These are phyloP conservation scores for Achatina immaculata DNA, from an alignment of 1,140 invertebrate genomes.

Conservation along the genomic window DNA sequence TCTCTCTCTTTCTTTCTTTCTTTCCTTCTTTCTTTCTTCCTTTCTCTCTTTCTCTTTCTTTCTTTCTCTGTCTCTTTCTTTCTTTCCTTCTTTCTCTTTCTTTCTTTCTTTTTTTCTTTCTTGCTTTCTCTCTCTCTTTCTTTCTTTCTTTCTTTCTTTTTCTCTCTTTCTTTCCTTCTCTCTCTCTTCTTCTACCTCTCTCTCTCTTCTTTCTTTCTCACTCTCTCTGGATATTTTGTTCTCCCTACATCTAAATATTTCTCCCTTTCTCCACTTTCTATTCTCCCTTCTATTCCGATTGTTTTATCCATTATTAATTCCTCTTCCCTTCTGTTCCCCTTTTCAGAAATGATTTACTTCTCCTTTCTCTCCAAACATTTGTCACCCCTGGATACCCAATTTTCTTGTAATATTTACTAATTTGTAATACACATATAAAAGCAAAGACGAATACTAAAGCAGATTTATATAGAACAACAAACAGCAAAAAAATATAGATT, in stretches of 20 bases:
- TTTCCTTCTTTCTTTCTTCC: not conserved
- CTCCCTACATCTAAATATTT: not conserved
- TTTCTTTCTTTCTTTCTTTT: constrained; percentile 10
- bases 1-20: not conserved
- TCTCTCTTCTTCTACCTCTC: not conserved
- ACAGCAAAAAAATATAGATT: no score
- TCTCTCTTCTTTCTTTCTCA: no score
- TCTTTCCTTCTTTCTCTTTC: not conserved
- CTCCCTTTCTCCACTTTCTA: not conserved
- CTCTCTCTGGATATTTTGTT: no score
- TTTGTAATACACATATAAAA: no score
- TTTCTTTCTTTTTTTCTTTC: not conserved
- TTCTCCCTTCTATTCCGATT: not conserved
- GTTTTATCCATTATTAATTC: not conserved
- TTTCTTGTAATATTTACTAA: not conserved
- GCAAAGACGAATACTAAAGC: no score
- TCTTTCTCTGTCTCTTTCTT: constrained; percentile 2
- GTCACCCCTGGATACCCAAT: not conserved
- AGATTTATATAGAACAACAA: no score
- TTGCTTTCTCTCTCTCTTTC: not conserved
- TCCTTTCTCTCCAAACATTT: not conserved
- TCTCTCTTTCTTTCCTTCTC: not conserved
- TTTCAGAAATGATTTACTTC: not conserved
- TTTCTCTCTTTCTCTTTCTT: not conserved
- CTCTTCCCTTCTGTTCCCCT: not conserved